phyloP scores from a whole-genome alignment of 2,113 vertebrate species.

The Laticauda colubrina region DNA sequence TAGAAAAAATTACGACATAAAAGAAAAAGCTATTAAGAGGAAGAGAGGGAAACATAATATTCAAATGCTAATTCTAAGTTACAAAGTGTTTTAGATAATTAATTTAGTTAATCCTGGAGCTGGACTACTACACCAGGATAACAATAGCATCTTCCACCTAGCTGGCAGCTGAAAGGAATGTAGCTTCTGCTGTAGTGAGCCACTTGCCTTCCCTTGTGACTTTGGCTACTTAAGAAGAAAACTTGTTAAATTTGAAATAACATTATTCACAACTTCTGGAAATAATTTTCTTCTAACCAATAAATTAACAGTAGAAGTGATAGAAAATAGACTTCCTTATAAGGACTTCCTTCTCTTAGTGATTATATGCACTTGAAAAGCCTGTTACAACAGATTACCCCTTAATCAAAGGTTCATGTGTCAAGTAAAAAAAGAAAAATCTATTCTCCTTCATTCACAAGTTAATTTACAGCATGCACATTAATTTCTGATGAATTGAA shows the following conservation, averaged over 20 bases:
- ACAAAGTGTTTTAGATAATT: neutral
- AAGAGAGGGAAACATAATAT: neutral
- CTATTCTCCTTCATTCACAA: neutral
- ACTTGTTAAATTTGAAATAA: neutral
- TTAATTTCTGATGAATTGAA: neutral
- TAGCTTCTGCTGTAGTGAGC: neutral
- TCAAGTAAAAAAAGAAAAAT: constrained; percentile 4
- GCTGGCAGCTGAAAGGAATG: neutral
- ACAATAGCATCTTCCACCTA: neutral
- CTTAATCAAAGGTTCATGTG: neutral
- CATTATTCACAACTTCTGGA: neutral
- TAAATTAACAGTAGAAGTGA: neutral
- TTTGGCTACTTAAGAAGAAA: neutral
- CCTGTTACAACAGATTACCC: neutral
- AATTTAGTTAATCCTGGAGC: neutral
- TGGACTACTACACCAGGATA: neutral
- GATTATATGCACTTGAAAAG: neutral
- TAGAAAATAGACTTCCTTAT: neutral
- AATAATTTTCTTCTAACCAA: neutral
- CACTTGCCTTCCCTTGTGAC: neutral
- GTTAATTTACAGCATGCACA: neutral
- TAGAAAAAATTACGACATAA: neutral
- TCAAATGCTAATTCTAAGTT: neutral
- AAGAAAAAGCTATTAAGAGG: neutral
- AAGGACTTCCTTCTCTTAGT: neutral